Evolutionary conservation across 2,888 invertebrate species (phyloP), one percentile per base, ranked within the genome.

Genomic region (Notodonta ziczac): DNA sequence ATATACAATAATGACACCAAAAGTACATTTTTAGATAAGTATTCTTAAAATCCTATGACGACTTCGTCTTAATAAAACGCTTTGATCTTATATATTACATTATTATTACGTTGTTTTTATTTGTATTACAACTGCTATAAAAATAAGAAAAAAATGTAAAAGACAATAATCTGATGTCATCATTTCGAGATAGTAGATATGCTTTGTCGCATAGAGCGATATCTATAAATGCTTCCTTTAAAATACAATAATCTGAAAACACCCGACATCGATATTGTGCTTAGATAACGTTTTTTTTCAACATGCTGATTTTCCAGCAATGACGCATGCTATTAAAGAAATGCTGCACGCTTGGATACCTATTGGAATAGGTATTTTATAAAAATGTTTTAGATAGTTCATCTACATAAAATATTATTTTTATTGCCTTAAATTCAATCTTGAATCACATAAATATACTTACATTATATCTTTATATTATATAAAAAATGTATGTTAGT

Each of bases 71-170:
- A 51, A 48, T 48, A 51, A 52, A 52, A 52, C 10, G 13, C 12
- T 32, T 14, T 16, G 44, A 56, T 56, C 24, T 39, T 40, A 39
- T 32, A 13, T 39, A n/a, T 54, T 39, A 12, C 7, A 24, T 14
- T 42, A 14, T 16, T 12, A 63, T 65, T 59, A 66, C 66, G 63
- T 63, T 59, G 59, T 59, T 73, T 76, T 65, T 46, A 53, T 70
- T 66, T 70, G 73, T 70, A 62, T 65, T 66, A 73, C 80, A 79
- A 79, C 80, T 82, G 82, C 78, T 76, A 69, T 70, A 69, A 64
- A 78, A 74, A 67, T 70, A 73, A 70, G 62, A 67, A 60, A 64
- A n/a, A 62, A 61, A 56, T 40, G 40, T 57, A 62, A 70, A 67
- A 62, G 61, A 35, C 52, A 61, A 63, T 48, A 16, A 8, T 4